Evolutionary conservation across 1,140 invertebrate genomes (phyloP).

Genomic region (Cydia amplana): DNA sequence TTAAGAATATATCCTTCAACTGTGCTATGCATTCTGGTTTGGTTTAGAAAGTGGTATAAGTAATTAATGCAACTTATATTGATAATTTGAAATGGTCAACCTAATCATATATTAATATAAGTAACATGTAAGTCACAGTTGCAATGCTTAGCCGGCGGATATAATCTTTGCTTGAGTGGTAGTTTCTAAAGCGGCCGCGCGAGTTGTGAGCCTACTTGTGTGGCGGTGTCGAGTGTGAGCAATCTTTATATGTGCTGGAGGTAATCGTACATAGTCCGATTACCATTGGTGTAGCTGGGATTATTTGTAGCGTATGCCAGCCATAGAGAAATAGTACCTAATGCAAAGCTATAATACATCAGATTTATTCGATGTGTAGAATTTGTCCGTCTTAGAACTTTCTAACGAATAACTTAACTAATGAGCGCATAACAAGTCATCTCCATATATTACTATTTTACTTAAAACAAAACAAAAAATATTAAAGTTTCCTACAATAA

Average conservation of each 20-base stretch:
- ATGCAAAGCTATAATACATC: not conserved
- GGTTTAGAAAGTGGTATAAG: not conserved
- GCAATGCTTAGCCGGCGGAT: not conserved
- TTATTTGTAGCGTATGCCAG: not conserved
- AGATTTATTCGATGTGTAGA: not conserved
- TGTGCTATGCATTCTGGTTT: not conserved
- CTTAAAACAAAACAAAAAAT: too few species aligned
- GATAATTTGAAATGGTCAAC: not conserved
- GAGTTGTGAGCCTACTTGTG: not conserved
- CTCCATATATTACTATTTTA: too few species aligned
- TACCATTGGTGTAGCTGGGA: not conserved
- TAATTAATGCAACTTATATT: not conserved
- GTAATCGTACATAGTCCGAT: not conserved
- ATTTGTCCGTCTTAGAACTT: not conserved
- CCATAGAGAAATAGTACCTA: not conserved
- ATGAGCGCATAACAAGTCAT: too few species aligned
- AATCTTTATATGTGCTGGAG: not conserved
- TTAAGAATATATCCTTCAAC: slow-evolving; percentile 45
- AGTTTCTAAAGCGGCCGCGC: not conserved
- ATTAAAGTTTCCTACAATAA: too few species aligned
- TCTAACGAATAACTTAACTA: too few species aligned
- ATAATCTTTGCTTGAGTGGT: slow-evolving; percentile 2
- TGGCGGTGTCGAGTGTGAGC: not conserved
- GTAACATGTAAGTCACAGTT: not conserved
- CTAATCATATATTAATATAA: not conserved